These are phyloP conservation scores for Entomyzon cyanotis DNA, from an alignment of 2,113 vertebrate species.

Conservation along the genomic window DNA sequence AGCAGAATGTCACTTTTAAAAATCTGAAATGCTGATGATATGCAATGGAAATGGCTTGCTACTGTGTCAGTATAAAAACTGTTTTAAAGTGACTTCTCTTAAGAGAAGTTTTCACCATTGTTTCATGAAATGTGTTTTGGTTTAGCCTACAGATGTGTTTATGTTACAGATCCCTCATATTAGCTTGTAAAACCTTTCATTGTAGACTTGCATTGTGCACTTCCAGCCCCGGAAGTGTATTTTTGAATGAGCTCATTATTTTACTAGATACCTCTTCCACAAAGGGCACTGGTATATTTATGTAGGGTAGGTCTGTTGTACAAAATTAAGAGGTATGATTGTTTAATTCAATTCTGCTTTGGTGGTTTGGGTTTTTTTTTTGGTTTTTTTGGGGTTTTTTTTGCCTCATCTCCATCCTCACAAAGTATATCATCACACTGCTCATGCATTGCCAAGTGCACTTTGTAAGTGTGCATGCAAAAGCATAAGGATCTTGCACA, in stretches of 20 bases:
- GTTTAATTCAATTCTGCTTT: not conserved
- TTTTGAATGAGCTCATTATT: slow-evolving; percentile 1
- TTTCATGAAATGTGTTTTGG: slow-evolving; percentile 26
- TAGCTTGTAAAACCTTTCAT: slow-evolving; percentile 30
- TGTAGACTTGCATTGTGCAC: not conserved
- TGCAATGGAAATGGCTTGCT: not conserved
- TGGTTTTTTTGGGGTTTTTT: not conserved
- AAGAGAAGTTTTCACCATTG: not conserved
- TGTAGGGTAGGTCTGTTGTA: not conserved
- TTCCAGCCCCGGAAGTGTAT: not conserved
- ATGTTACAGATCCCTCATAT: slow-evolving; percentile 25
- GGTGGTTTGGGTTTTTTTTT: not conserved
- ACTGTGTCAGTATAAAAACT: not conserved
- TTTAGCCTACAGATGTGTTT: slow-evolving; percentile 47
- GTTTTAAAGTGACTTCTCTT: not conserved
- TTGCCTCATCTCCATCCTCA: not conserved
- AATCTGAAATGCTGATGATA: not conserved
- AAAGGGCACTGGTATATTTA: not conserved
- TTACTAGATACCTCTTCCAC: not conserved
- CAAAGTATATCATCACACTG: not conserved
- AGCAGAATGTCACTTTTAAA: not conserved
- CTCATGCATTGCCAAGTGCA: not conserved
- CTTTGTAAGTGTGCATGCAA: not conserved
- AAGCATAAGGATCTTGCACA: not conserved
- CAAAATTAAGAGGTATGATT: not conserved